A percentile compares a stretch with the other conserved stretches of the same genome.
phyloP scores from a whole-genome alignment of 1,140 invertebrate genomes.

The Branchinecta lynchi region DNA sequence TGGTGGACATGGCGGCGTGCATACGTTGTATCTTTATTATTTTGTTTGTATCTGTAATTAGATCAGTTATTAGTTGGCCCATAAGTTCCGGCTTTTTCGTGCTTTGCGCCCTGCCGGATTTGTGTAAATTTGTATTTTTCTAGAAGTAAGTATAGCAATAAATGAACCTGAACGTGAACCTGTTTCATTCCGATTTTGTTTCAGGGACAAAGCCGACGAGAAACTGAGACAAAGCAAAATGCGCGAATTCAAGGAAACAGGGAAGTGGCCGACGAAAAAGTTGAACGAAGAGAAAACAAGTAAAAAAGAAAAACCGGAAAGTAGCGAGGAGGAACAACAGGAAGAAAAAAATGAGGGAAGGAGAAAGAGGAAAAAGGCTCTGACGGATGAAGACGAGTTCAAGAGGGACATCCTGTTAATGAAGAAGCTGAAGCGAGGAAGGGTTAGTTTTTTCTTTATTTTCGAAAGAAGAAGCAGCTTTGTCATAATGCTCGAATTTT shows the following conservation, averaged over 20 bases:
- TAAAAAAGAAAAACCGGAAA: conserved; percentile 42
- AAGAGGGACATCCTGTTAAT: conserved; percentile 63
- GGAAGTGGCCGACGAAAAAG: conserved; percentile 54
- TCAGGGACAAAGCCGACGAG: conserved; percentile 55
- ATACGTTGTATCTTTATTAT: no score
- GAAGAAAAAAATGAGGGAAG: conserved; percentile 34
- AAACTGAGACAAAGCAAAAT: conserved; percentile 52
- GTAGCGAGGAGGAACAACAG: conserved; percentile 26
- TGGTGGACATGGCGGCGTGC: no score
- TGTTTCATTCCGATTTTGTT: not conserved
- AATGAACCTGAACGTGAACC: no score
- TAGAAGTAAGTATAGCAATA: no score
- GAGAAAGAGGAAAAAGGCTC: conserved; percentile 30
- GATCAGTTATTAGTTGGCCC: no score
- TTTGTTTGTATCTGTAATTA: no score
- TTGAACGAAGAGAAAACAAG: conserved; percentile 37
- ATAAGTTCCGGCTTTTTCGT: no score
- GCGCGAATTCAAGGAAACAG: conserved; percentile 50
- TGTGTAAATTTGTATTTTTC: no score
- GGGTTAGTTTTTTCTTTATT: conserved; percentile 32
- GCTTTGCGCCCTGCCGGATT: no score
- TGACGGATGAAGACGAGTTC: conserved; percentile 55
- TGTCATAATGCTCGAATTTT: no score
- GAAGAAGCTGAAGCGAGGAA: conserved; percentile 77
- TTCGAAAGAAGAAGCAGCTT: no score